Percentiles rank a stretch among this genome's conserved stretches.
These are phyloP conservation scores for Parus major DNA, from an alignment of 2,113 vertebrate species.

Conservation along the genomic window DNA sequence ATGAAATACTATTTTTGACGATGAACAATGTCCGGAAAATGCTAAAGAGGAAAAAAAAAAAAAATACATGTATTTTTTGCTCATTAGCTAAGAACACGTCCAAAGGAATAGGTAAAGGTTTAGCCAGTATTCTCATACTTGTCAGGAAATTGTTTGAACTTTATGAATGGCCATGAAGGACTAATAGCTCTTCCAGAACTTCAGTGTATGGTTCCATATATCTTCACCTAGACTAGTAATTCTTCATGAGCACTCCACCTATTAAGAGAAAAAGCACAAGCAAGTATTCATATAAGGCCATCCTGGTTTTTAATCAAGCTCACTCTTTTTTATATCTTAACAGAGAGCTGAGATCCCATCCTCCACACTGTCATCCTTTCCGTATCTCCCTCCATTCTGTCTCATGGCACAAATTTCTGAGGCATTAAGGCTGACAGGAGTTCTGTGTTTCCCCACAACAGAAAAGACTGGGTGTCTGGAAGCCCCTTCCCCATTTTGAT, in stretches of 20 bases:
- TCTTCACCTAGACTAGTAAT: not conserved
- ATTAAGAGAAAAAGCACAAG: not conserved
- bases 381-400: not conserved
- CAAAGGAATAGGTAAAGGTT: conserved; percentile 24
- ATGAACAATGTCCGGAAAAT: not conserved
- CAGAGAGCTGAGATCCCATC: not conserved
- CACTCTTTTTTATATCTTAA: not conserved
- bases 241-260: not conserved
- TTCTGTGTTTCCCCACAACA: not conserved
- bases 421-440: not conserved
- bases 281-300: not conserved
- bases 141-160: not conserved
- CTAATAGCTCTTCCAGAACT: not conserved
- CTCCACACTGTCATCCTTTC: not conserved
- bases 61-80: not conserved
- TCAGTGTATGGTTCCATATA: not conserved
- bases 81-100: not conserved
- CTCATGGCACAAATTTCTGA: not conserved
- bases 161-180: not conserved
- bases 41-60: not conserved
- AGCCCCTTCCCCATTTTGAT: fast-evolving
- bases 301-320: not conserved
- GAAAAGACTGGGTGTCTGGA: not conserved
- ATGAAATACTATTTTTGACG: not conserved
- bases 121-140: not conserved